Conservation (phyloP, 1,140 invertebrate genomes). For the Ceratosolen solmsi region DNA sequence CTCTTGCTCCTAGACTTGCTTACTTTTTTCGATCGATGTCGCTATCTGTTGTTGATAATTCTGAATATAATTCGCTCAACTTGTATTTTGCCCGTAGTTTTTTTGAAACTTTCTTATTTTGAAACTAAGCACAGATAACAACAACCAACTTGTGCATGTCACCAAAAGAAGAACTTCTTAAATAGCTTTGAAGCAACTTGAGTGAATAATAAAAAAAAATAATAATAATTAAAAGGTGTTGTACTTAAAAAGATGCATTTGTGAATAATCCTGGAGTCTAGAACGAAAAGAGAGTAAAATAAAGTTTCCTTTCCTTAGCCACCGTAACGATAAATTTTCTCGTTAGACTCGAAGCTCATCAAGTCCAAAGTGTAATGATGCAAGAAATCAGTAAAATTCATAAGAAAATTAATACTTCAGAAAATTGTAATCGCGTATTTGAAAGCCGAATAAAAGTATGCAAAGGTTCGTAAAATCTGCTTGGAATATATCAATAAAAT, state of each 20-base stretch:
- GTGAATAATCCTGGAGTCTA: neutral
- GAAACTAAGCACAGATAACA: neutral
- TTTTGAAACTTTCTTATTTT: neutral
- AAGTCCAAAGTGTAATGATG: neutral
- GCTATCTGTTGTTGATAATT: neutral
- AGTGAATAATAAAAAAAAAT: conserved; percentile 21
- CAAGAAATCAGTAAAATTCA: neutral
- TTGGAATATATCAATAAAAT: neutral
- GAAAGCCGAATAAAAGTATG: neutral
- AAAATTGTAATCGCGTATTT: no score
- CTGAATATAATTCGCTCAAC: neutral
- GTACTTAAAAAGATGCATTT: no score
- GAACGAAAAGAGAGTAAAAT: neutral
- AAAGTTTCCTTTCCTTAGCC: neutral
- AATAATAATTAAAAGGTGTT: no score
- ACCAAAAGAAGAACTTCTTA: conserved; percentile 26
- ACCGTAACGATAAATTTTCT: conserved; percentile 4
- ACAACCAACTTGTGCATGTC: neutral
- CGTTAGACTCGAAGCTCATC: neutral
- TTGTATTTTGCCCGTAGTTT: neutral
- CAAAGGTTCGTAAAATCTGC: neutral
- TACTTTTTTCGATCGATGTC: neutral
- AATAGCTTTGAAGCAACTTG: neutral
- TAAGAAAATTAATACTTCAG: neutral
- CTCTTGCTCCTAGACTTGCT: neutral